These are phyloP conservation scores for Pachyramphus minor DNA, from an alignment of 2,113 vertebrate species.

Conservation along the genomic window DNA sequence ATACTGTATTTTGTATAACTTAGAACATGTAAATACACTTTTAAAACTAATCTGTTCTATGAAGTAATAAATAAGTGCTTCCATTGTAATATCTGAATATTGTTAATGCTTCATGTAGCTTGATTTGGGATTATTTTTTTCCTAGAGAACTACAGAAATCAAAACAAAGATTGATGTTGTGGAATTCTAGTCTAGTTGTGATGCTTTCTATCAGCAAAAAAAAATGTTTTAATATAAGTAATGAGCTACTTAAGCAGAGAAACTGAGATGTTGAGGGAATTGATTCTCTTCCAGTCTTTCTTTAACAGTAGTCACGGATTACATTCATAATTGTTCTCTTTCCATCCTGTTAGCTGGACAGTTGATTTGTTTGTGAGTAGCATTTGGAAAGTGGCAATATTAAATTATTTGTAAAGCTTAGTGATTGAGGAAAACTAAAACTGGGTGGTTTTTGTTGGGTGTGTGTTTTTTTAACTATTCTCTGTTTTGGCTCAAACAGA, in stretches of 20 bases:
- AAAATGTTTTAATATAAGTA: conserved; percentile 29
- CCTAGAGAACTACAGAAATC: conserved; percentile 52
- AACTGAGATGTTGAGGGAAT: conserved; percentile 31
- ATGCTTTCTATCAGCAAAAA: conserved; percentile 53
- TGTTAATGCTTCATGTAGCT: conserved; percentile 66
- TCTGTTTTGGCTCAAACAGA: conserved; percentile 30
- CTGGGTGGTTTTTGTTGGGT: not conserved
- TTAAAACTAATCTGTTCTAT: conserved; percentile 65
- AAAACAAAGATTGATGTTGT: conserved; percentile 65
- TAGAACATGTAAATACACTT: conserved; percentile 69
- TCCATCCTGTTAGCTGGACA: not conserved
- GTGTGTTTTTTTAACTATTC: not conserved
- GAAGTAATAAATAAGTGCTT: conserved; percentile 71
- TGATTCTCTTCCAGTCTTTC: conserved; percentile 24
- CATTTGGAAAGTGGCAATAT: not conserved
- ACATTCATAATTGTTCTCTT: not conserved
- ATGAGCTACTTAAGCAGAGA: conserved; percentile 49
- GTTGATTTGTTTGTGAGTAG: not conserved
- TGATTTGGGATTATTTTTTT: conserved; percentile 53
- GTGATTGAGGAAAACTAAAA: not conserved
- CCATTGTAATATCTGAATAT: conserved; percentile 65
- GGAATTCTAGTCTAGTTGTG: conserved; percentile 60
- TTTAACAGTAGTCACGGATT: not conserved
- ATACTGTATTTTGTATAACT: conserved; percentile 71
- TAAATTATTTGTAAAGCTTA: not conserved